Conservation (phyloP, 2,113 vertebrate genomes). For the Dermatemys mawii region DNA sequence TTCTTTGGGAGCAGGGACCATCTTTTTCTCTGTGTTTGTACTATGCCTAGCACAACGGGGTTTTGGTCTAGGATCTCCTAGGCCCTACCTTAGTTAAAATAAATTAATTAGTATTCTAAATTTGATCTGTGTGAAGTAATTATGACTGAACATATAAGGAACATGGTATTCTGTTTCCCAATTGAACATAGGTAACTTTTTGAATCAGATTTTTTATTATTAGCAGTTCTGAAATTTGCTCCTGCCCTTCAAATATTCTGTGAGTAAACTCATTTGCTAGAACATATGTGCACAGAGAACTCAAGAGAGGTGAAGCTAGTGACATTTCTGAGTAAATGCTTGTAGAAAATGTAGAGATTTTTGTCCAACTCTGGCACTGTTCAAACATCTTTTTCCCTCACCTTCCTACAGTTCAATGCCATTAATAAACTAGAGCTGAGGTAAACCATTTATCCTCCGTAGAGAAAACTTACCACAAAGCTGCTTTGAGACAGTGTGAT, state of each 20-base stretch:
- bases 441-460: conserved; percentile 10
- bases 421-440: conserved; percentile 29
- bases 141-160: neutral
- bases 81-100: neutral
- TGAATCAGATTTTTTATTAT: neutral
- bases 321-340: neutral
- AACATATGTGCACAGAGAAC: neutral
- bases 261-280: neutral
- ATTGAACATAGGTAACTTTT: neutral
- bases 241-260: neutral
- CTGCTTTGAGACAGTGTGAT: conserved; percentile 28
- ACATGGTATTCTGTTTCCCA: neutral
- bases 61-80: neutral
- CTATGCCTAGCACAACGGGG: neutral
- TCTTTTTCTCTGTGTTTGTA: neutral
- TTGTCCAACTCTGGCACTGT: neutral
- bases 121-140: neutral
- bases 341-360: neutral
- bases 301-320: neutral
- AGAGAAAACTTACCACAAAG: conserved; percentile 41
- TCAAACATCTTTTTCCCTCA: neutral
- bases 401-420: neutral
- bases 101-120: conserved; percentile 11
- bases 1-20: neutral
- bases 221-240: neutral